Evolutionary conservation across 1,140 invertebrate species (phyloP), one percentile per base, ranked within the genome.

Genomic region (Cotesia glomerata): DNA sequence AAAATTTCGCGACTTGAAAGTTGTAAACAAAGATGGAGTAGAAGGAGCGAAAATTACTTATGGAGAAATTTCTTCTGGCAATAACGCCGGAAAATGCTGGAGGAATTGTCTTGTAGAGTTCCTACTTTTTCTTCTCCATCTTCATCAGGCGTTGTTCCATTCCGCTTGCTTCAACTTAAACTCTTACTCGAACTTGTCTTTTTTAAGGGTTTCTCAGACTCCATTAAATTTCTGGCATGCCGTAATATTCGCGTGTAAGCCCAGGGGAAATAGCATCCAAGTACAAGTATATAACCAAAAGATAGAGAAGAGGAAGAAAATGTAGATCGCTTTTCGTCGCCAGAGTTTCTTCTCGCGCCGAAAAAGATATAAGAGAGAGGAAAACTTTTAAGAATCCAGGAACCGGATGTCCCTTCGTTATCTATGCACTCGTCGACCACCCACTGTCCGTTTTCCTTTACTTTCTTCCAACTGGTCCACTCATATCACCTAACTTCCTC

Each of bases 321-420:
- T 52, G 52, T 59, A 35, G 58, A 26, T n/a, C 26, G 56, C 32
- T 61, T 14, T 61, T 70, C 14, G 26, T 8, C 56, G 16, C 5
- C 18, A 62, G 39, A 58, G 35, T 67, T 67, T 45, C 26, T 26
- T 26, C 26, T 26, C 26, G 26, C 26, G 26, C 26, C 26, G 26
- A 26, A 26, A 26, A 26, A 26, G 26, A 26, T 26, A 26, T 26
- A 26, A 26, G 26, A 26, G 26, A 26, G 26, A 7, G 5, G 34
- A 59, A 69, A 69, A 69, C 49, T 69, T 69, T 69, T 32, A 69
- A 69, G 67, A 69, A 69, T 52, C 51, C 67, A 34, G 26, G 26
- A 26, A 35, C 49, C 52, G 67, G 67, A 69, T 56, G 52, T 69
- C 56, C 54, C 54, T 54, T 49, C 63, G 45, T 67, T 67, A 67